Evolutionary conservation across 2,113 vertebrate genomes (phyloP), one percentile per base, ranked within the genome.

Genomic region (Macquaria australasica): DNA sequence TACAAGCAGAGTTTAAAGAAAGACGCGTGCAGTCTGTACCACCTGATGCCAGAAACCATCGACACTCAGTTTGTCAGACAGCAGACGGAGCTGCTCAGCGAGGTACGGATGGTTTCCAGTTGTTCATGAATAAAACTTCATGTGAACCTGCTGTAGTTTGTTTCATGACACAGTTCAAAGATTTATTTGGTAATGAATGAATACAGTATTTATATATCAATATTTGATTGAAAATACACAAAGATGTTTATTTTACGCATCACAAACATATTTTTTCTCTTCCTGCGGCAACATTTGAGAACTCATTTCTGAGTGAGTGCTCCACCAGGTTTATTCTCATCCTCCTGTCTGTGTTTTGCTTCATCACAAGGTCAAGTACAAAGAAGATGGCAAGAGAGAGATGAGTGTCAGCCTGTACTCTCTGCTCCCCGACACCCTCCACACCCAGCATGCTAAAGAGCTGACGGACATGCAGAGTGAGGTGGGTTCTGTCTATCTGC

Each of bases 351-450:
- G 2, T 59, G 0, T 16, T 62, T 43, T 75, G 18, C 25, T 20
- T 63, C n/a, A 3, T 20, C 55, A 15, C 69, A 14, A 99, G 98
- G 93, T 95, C 37, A 97, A 89, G 43, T 94, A 97, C 83, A 98
- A 97, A 94, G 96, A 95, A 58, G 94, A 86, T 18, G 90, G 93
- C 34, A 97, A 96, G 91, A 94, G 95, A 12, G 95, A 95, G 60
- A 93, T 96, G 88, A 93, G 69, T 93, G 89, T 77, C 89, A 95
- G 20, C 74, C 90, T 98, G 15, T 98, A 97, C 88, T 95, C 96
- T 72, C 92, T 92, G 91, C 96, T 98, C 87, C 97, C 97, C 5
- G 95, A 96, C 31, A 96, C 97, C 56, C 92, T 97, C 15, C 96
- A 97, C 81, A 96, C 92, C 7, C 97, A 95, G 53, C 96, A 96